Conservation (phyloP, 2,113 vertebrate species). For the Mobula hypostoma region DNA sequence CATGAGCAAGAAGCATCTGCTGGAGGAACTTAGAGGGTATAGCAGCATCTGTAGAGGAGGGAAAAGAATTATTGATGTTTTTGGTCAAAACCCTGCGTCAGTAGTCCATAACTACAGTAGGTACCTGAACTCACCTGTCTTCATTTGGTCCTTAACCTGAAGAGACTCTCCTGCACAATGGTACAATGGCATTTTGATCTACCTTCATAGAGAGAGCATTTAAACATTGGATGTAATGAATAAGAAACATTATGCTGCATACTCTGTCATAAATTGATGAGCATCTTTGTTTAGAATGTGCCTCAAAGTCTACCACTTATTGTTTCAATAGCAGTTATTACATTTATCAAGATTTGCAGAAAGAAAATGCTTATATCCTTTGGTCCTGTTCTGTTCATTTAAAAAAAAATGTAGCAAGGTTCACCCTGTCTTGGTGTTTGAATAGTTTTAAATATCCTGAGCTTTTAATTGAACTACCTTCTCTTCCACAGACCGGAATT, state of each 20-base stretch:
- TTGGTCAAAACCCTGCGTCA: no score
- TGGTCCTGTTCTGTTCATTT: background rate
- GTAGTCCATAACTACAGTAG: no score
- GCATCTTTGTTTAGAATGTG: background rate
- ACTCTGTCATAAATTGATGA: background rate
- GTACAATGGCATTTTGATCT: no score
- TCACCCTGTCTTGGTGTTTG: background rate
- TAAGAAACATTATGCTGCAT: background rate
- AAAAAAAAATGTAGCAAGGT: background rate
- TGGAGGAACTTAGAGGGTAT: no score
- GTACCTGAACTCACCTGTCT: no score
- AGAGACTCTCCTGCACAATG: no score
- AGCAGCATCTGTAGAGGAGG: no score
- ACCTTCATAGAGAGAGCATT: background rate
- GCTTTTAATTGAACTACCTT: background rate
- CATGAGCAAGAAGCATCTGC: no score
- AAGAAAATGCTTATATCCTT: background rate
- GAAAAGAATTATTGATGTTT: no score
- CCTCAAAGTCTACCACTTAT: background rate
- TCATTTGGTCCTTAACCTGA: no score
- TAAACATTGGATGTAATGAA: no score
- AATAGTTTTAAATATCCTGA: background rate
- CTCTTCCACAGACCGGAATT: background rate
- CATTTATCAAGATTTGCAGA: background rate
- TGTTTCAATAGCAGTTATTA: no score